Evolutionary conservation across 2,888 invertebrate species (phyloP), one percentile per base, ranked within the genome.

Genomic region (Chloromyia formosa): DNA sequence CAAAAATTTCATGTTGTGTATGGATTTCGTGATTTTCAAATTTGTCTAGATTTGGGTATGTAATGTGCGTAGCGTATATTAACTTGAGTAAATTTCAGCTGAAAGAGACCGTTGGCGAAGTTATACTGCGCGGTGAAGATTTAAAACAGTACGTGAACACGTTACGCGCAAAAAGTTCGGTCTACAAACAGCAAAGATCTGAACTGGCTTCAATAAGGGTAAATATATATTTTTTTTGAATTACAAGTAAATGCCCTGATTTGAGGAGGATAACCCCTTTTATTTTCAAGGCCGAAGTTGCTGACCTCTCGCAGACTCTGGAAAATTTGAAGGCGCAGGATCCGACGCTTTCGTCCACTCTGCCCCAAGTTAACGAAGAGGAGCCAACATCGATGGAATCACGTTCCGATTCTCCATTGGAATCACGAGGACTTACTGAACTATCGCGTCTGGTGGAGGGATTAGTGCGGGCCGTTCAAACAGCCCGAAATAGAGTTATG

Each of bases 111-210:
- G 84, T 88, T 58, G 92, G 92, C 1, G 92, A 92, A 77, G 90
- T 91, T 74, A 89, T 92, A 20, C 87, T 93, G 22, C 89, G 92
- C 79, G 94, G 94, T 27, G 94, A 94, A 77, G 94, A 95, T 86
- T 90, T 95, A 82, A 94, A 95, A 84, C 90, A 91, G 79, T 95
- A 95, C 84, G 93, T 96, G 16, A 92, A 91, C 81, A 91, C 92
- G 78, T 86, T 96, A 77, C 89, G 95, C 75, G 91, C 91, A 69
- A 93, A 94, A 82, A 94, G 93, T 81, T 90, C 91, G 7, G 86
- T 92, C 10, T 95, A 95, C 84, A 95, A 95, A 86, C 90, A 92
- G 81, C 92, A 93, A 82, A 87, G 93, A 80, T 88, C 91, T 64
- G 93, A 94, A 83, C 86, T 94, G 78, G 90, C 93, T 7, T 91